A percentile compares a stretch with the other conserved stretches of the same genome.
Conservation (phyloP, 2,888 invertebrate genomes). For the Cryptus armator region DNA sequence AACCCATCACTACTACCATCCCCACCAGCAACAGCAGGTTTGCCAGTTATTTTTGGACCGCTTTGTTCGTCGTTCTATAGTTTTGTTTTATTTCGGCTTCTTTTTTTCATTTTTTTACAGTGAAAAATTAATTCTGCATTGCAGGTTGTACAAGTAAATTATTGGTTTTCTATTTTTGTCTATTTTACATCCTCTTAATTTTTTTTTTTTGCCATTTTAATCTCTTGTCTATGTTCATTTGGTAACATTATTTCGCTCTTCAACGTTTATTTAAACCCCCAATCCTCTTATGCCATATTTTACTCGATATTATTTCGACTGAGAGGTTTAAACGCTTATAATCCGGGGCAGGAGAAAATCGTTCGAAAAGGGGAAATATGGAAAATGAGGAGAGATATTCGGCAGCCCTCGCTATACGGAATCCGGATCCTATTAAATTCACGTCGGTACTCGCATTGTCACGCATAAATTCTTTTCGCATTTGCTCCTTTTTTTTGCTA, state of each 20-base stretch:
- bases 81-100: background rate
- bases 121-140: background rate
- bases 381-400: constrained; percentile 37
- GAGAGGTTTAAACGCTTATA: constrained; percentile 58
- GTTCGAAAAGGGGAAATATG: constrained; percentile 41
- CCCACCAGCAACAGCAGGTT: constrained; percentile 82
- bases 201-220: background rate
- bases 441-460: constrained; percentile 47
- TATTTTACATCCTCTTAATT: background rate
- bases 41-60: constrained; percentile 51
- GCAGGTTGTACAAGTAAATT: background rate
- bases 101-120: background rate
- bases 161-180: background rate
- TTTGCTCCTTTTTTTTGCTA: background rate
- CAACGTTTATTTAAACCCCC: background rate
- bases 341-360: constrained; percentile 11
- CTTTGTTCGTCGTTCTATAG: background rate
- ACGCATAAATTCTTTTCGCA: constrained; percentile 23
- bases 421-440: constrained; percentile 42
- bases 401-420: constrained; percentile 22
- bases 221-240: background rate
- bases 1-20: constrained; percentile 82
- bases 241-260: constrained; percentile 3
- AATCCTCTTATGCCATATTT: constrained; percentile 55
- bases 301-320: constrained; percentile 38